Conservation (phyloP, 2,888 invertebrate species). For the Drosophila heteroneura region DNA sequence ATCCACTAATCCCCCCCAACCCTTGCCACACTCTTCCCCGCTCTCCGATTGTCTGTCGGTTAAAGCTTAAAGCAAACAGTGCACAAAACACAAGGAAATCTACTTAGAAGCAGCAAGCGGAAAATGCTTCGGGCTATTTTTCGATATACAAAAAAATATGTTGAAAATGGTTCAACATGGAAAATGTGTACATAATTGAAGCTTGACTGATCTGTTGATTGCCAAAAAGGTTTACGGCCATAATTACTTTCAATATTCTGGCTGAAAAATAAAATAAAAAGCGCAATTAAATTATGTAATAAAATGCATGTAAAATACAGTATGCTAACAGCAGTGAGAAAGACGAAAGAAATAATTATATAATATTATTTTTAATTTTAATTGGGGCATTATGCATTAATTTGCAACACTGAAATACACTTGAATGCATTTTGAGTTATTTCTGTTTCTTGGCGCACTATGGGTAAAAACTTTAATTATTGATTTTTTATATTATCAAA, state of each 20-base stretch:
- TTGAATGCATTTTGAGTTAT: not conserved
- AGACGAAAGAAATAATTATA: not conserved
- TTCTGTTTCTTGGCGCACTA: not conserved
- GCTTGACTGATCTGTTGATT: conserved; percentile 7
- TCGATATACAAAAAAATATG: conserved; percentile 1
- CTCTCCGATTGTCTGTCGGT: not conserved
- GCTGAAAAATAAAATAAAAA: not conserved
- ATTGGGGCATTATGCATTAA: not conserved
- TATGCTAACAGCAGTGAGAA: not conserved
- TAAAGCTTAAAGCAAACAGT: conserved; percentile 42
- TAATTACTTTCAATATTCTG: not conserved
- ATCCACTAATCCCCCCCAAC: not conserved
- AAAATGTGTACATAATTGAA: conserved; percentile 34
- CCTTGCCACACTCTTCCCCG: not conserved
- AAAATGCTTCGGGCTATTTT: conserved; percentile 20
- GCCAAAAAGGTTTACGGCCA: not conserved
- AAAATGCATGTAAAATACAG: not conserved
- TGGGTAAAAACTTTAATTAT: not conserved
- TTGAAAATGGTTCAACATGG: conserved; percentile 2
- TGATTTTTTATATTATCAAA: not conserved
- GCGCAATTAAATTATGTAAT: not conserved
- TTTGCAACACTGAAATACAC: not conserved
- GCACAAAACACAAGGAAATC: conserved; percentile 28
- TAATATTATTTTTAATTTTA: not conserved
- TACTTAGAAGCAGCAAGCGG: conserved; percentile 16